Evolutionary conservation across 2,113 vertebrate species (phyloP).

Genomic region (Syngnathus floridae): DNA sequence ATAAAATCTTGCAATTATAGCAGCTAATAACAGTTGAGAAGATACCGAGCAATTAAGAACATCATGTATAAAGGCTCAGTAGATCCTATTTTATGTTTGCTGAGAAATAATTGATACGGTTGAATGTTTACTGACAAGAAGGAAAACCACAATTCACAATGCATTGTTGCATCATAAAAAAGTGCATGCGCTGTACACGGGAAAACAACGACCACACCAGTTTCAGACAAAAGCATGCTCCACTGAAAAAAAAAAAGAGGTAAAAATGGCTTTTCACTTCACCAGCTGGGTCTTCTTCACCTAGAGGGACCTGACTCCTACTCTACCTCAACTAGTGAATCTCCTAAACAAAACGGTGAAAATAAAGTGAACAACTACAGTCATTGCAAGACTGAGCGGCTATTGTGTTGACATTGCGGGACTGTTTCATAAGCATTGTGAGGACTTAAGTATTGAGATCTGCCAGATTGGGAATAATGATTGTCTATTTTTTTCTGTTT

Average conservation of each 20-base stretch:
- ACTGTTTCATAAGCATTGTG: neutral
- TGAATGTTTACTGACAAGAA: slow-evolving; percentile 16
- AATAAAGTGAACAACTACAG: neutral
- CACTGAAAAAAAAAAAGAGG: neutral
- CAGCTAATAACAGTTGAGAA: neutral
- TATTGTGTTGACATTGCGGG: neutral
- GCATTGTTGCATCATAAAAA: slow-evolving; percentile 33
- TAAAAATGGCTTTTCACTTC: neutral
- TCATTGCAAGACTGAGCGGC: neutral
- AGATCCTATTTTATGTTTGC: neutral
- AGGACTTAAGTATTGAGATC: neutral
- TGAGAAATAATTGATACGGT: slow-evolving; percentile 15
- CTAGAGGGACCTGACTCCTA: neutral
- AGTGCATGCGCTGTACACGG: slow-evolving; percentile 49
- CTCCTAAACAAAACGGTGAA: neutral
- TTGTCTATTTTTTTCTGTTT: neutral
- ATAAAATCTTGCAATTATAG: neutral
- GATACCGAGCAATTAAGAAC: neutral
- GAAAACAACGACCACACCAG: slow-evolving; percentile 5
- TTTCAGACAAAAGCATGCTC: neutral
- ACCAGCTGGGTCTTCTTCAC: no score
- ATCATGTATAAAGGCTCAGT: slow-evolving; percentile 6
- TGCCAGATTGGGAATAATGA: neutral
- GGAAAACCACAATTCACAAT: slow-evolving; percentile 41
- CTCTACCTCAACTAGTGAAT: neutral